Base-by-base conservation (phyloP, 2,113 vertebrate genomes). In the human (Homo sapiens) region DNA sequence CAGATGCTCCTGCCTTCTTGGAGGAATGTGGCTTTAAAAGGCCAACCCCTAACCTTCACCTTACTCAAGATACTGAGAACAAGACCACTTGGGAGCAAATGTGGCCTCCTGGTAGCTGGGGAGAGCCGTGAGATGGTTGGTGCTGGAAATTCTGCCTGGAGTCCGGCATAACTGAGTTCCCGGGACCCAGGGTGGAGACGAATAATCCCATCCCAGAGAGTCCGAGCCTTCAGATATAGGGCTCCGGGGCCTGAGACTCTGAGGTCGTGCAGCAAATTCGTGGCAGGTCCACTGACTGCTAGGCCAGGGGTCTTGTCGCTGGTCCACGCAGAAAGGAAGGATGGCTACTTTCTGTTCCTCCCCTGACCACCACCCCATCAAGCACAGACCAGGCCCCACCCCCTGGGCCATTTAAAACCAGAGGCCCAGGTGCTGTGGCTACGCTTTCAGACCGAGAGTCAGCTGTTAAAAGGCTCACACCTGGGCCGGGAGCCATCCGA, bases 401-500 rank as follows among this genome's bases (percentile, higher is more conserved):
- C 6, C 43, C 16, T 0, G 6, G 76, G 40, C 86, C 72, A 40
- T 76, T 92, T 82, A 40, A 88, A 50, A 12, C 35, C 5, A 18
- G 0, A 9, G 70, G 20, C 73, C 0, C 32, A 8, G 68, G n/a
- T 72, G 68, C 14, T 9, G 4, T 6, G 13, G 48, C 23, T 13
- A 5, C 2, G 0, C 27, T 43, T 45, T 27, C 18, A 4, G 17
- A 6, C 8, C 13, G 20, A 9, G 76, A 10, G 50, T 18, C 27
- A 17, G 35, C 64, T 35, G 18, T 50, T 23, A 14, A 55, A 84
- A 52, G 14, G 50, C 64, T 40, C 7, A 2, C 43, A 55, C 14
- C 25, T 2, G n/a, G 22, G 22, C 89, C 16, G 1, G 35, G 30
- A 8, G 32, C 45, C 14, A 0, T n/a, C 12, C 0, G 38, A 38